These are phyloP conservation scores for Mirza zaza DNA, from an alignment of 2,113 vertebrate genomes.

Conservation along the genomic window DNA sequence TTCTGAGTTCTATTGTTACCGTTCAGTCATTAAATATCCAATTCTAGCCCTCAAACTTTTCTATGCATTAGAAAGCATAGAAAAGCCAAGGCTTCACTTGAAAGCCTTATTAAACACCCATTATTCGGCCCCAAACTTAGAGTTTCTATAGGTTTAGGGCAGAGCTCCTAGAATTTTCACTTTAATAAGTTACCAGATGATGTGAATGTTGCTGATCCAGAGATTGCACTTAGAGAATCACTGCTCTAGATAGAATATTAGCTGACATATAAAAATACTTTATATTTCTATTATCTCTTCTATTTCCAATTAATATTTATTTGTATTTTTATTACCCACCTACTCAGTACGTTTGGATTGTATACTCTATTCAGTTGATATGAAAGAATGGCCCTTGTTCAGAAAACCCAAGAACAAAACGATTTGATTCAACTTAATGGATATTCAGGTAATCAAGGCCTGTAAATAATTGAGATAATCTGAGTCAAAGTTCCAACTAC, in stretches of 20 bases:
- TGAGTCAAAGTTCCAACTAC: not conserved
- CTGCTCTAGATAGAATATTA: not conserved
- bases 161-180: not conserved
- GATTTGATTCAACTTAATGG: not conserved
- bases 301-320: not conserved
- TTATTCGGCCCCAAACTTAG: accelerated
- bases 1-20: not conserved
- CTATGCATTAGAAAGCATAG: not conserved
- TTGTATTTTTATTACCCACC: not conserved
- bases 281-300: not conserved
- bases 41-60: not conserved
- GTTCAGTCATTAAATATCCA: not conserved
- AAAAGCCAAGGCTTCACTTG: too few relatives aligned
- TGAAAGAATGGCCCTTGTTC: not conserved
- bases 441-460: not conserved
- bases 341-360: not conserved
- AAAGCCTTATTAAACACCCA: not conserved
- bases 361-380: not conserved
- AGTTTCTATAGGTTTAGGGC: not conserved
- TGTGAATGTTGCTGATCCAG: accelerated
- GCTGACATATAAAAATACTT: not conserved
- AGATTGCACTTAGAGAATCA: not conserved
- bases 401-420: not conserved
- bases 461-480: not conserved
- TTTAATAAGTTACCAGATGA: not conserved